A percentile compares a stretch with the other conserved stretches of the same genome.
Evolutionary conservation across 2,113 vertebrate genomes (phyloP).

Genomic region (Fulmarus glacialis): DNA sequence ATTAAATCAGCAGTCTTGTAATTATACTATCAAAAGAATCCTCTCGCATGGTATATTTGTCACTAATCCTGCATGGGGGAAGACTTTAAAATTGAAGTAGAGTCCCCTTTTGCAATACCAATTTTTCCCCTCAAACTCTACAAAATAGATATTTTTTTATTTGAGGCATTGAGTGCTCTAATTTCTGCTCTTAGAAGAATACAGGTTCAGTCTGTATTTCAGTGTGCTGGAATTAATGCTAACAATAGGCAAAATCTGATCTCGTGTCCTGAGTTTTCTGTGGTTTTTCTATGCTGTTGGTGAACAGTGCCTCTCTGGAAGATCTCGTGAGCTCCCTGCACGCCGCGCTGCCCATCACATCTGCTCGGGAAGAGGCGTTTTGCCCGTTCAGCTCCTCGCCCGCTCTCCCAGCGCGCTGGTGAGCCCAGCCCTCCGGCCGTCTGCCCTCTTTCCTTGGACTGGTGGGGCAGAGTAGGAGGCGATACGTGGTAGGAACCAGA

Average conservation of each 20-base stretch:
- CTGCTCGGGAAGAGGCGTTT: neutral
- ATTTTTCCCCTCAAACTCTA: neutral
- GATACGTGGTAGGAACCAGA: neutral
- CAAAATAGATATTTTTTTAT: neutral
- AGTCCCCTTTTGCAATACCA: neutral
- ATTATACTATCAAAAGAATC: neutral
- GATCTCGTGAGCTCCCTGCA: accelerated
- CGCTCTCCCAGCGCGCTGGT: neutral
- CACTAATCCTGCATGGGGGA: neutral
- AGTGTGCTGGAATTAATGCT: neutral
- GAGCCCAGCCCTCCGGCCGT: neutral
- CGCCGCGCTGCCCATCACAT: neutral
- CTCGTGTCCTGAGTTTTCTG: neutral
- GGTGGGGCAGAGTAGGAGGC: neutral
- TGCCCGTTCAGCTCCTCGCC: neutral
- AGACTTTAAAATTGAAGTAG: neutral
- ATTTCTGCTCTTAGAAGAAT: neutral
- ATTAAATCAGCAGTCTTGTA: neutral
- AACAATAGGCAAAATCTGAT: neutral
- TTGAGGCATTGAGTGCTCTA: neutral
- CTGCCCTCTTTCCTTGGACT: neutral
- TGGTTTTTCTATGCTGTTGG: accelerated
- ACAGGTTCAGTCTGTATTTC: neutral
- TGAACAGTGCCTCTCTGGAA: neutral
- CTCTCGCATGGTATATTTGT: neutral